Conservation (phyloP, 2,797 vertebrate species). For the Enteromius treurensis region DNA sequence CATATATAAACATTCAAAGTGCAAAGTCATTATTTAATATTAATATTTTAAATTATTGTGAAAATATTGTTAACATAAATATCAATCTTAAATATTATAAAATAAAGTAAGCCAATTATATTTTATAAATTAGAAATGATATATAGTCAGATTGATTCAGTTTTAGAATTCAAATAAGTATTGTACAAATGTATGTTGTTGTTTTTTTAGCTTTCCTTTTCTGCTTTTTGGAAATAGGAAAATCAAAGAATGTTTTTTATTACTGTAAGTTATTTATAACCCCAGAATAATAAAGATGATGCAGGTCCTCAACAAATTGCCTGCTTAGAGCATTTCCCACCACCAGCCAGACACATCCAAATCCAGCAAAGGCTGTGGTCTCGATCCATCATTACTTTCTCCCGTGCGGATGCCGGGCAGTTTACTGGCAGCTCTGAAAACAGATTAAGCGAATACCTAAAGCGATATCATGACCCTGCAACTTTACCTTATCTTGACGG, state of each 20-base stretch:
- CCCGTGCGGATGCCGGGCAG: slow-evolving; percentile 31
- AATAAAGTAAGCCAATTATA: background rate
- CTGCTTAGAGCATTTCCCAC: background rate
- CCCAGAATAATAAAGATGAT: background rate
- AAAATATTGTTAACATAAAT: background rate
- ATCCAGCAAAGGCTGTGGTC: slow-evolving; percentile 17
- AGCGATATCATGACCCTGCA: slow-evolving; percentile 54
- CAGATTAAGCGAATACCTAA: slow-evolving; percentile 52
- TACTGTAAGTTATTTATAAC: background rate
- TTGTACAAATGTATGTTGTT: background rate
- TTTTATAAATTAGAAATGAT: background rate
- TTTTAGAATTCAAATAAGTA: background rate
- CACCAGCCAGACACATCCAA: background rate
- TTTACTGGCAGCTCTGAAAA: slow-evolving; percentile 45
- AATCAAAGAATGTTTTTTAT: background rate
- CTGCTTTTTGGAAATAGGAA: background rate
- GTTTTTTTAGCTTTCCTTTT: background rate
- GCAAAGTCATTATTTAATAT: background rate
- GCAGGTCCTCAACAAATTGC: slow-evolving; percentile 14
- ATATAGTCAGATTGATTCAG: background rate
- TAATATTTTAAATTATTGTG: background rate
- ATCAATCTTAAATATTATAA: background rate
- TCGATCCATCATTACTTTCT: slow-evolving; percentile 33
- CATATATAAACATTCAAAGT: background rate
- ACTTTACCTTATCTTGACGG: slow-evolving; percentile 43